Percentiles rank a stretch among this genome's conserved stretches.
Evolutionary conservation across 2,113 vertebrate genomes (phyloP).

Genomic region (Oncorhynchus gorbuscha): DNA sequence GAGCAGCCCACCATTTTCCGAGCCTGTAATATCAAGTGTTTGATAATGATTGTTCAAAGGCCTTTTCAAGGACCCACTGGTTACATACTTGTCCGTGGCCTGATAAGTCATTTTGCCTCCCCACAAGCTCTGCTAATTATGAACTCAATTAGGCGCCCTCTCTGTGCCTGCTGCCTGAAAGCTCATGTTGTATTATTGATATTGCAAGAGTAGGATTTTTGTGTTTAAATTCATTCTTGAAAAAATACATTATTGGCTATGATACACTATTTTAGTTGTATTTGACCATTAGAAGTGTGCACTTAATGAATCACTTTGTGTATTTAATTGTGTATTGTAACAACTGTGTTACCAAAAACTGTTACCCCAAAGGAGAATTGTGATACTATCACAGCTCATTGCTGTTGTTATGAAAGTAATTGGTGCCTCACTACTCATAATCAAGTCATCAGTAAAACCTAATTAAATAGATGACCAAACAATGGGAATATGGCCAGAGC

Average conservation of each 20-base stretch:
- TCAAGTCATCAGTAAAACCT: slow-evolving; percentile 33
- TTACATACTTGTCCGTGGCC: slow-evolving; percentile 64
- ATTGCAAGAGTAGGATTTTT: slow-evolving; percentile 22
- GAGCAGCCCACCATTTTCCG: slow-evolving; percentile 36
- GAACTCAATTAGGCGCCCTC: slow-evolving; percentile 64
- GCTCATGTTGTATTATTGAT: slow-evolving; percentile 63
- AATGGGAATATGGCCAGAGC: slow-evolving; percentile 13
- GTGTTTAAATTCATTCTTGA: neutral
- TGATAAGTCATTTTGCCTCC: slow-evolving; percentile 67
- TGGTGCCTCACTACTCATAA: neutral
- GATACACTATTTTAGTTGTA: neutral
- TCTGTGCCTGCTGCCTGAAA: slow-evolving; percentile 58
- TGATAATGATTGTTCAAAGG: slow-evolving; percentile 53
- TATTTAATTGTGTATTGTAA: neutral
- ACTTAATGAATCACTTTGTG: neutral
- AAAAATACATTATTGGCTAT: neutral
- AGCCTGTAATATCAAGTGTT: slow-evolving; percentile 37
- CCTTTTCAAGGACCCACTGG: slow-evolving; percentile 51
- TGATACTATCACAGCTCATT: neutral
- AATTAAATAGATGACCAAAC: slow-evolving; percentile 27
- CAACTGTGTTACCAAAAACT: neutral
- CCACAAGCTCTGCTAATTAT: slow-evolving; percentile 66
- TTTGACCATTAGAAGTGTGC: neutral
- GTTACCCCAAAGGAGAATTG: neutral
- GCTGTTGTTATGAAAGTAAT: neutral